Evolutionary conservation across 53 echinoderm and acorn worm species (phyloP).

Genomic region (Hippasteria phrygiana): DNA sequence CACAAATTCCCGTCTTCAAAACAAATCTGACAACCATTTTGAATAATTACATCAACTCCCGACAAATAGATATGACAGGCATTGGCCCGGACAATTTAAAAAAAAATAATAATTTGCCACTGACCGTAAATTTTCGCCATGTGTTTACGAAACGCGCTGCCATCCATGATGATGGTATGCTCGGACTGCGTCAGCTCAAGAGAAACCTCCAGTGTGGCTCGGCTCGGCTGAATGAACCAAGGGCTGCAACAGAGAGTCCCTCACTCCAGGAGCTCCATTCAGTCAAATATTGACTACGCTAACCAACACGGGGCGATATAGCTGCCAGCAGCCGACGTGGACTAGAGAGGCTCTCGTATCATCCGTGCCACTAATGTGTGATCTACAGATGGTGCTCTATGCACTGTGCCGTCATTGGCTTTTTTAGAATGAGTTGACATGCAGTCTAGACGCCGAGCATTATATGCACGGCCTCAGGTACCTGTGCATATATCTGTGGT

Average conservation of each 20-base stretch:
- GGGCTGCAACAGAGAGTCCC: neutral
- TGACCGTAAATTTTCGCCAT: constrained; percentile 64
- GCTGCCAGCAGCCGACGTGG: neutral
- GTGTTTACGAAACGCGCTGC: constrained; percentile 52
- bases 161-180: constrained; percentile 24
- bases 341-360: neutral
- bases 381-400: neutral
- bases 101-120: neutral
- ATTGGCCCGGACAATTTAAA: neutral
- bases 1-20: too few species aligned
- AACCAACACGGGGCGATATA: neutral
- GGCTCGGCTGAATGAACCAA: neutral
- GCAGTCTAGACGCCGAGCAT: too few species aligned
- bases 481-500: too few species aligned
- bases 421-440: too few species aligned
- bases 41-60: neutral
- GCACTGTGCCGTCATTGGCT: too few species aligned
- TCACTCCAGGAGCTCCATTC: neutral
- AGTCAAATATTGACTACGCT: neutral
- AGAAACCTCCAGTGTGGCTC: neutral
- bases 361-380: neutral
- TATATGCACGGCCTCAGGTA: too few species aligned
- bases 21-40: neutral
- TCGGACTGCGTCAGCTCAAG: neutral
- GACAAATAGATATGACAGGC: neutral